Conservation (phyloP, 2,113 vertebrate species). For the Sula dactylatra region DNA sequence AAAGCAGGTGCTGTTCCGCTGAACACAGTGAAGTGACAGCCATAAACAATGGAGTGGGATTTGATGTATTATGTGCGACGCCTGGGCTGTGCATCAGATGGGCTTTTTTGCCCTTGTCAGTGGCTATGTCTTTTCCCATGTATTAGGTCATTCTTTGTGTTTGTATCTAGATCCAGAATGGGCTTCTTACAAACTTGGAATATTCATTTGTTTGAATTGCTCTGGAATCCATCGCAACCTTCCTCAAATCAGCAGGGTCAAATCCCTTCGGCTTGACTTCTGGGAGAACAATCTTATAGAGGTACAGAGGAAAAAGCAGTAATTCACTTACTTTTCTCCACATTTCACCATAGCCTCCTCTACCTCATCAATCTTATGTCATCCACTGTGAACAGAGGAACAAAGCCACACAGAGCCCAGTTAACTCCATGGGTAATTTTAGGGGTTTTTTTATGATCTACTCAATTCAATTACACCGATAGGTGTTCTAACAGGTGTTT, state of each 20-base stretch:
- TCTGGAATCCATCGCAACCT: constrained; percentile 89
- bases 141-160: neutral
- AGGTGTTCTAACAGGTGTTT: neutral
- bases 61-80: neutral
- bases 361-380: neutral
- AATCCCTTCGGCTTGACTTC: constrained; percentile 89
- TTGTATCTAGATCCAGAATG: constrained; percentile 84
- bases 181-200: constrained; percentile 86
- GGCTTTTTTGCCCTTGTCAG: neutral
- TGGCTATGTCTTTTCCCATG: neutral
- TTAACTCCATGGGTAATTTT: neutral
- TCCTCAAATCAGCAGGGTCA: constrained; percentile 81
- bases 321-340: neutral
- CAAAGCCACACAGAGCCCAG: neutral
- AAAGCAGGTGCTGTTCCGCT: neutral
- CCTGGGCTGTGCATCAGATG: neutral
- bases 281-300: constrained; percentile 88
- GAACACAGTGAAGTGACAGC: neutral
- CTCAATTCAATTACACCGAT: neutral
- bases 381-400: neutral
- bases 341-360: neutral
- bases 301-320: constrained; percentile 70
- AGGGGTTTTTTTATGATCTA: accelerated
- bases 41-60: neutral
- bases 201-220: constrained; percentile 91